Base-by-base conservation (phyloP, 2,888 invertebrate species). In the Morpho achilles region DNA sequence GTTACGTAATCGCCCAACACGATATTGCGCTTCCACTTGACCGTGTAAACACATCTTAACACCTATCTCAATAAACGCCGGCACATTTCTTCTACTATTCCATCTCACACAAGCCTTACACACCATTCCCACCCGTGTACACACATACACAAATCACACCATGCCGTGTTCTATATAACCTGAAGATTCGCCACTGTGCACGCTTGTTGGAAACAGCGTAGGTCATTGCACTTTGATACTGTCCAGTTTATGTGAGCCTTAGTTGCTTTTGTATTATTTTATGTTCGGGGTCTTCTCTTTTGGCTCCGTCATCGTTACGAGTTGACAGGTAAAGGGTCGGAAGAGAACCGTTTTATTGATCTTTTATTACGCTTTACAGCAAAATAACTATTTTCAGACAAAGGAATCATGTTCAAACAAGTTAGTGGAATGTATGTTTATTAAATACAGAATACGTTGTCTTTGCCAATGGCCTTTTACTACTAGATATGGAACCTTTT, bases 261-360 rank as follows among this genome's bases (percentile, higher is more conserved):
- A 7, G 8, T 10, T 8, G 32, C 44, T 22, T 16, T 6, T 6
- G 7, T 9, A 4, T 10, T 9, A 41, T 7, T 8, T 5, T 8
- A 7, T 9, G 40, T 9, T 22, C 9, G 8, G n/a, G 49, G 22
- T 50, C 55, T 44, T 55, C 7, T 7, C 7, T 8, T 23, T 44
- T 55, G 55, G 55, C 7, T 42, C 9, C 49, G 32, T 40, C 50
- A 50, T 16, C 50, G 49, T 50, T 55, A 48, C 48, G 44, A 55
- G 55, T 55, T 55, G 55, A 55, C 55, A 55, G 55, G 55, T 55
- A 55, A 55, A 55, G 55, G 55, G 55, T 55, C 49, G 55, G 49
- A 55, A 55, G 55, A 55, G 55, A 43, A 55, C 23, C 44, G 50
- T 22, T 55, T 55, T 55, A 55, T 55, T 55, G 55, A 55, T 55